Evolutionary conservation across 1,140 invertebrate genomes (phyloP).

Genomic region (Nylanderia fulva): DNA sequence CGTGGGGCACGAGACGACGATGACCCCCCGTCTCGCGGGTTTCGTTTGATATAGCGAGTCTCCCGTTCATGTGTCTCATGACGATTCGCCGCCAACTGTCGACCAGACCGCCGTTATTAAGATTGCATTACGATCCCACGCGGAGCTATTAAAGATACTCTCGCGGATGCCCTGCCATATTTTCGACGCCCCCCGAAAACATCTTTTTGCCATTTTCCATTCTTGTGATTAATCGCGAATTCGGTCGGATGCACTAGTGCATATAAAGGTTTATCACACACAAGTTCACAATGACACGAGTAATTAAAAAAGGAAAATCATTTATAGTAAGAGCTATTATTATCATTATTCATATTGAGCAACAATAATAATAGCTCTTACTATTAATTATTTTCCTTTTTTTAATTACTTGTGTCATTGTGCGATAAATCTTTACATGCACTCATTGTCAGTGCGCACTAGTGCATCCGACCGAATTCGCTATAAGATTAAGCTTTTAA

Average conservation of each 20-base stretch:
- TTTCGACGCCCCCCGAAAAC: not conserved
- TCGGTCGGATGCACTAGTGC: no score
- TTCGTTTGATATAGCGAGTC: constrained; percentile 37
- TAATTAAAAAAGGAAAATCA: no score
- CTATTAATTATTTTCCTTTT: no score
- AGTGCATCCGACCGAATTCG: no score
- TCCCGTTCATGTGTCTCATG: not conserved
- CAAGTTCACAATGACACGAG: no score
- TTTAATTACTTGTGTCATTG: no score
- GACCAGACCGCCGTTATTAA: constrained; percentile 41
- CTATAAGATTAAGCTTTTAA: not conserved
- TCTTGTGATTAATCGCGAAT: not conserved
- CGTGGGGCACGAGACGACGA: constrained; percentile 66
- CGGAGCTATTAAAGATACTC: not conserved
- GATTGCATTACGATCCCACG: constrained; percentile 15
- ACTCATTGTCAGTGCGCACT: no score
- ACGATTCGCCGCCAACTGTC: constrained; percentile 22
- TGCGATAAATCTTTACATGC: no score
- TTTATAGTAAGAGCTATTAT: no score
- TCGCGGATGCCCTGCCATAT: not conserved
- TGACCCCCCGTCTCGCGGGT: constrained; percentile 59
- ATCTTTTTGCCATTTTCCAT: not conserved
- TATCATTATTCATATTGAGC: no score
- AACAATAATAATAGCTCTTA: no score
- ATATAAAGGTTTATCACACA: no score